Percentiles rank a stretch among this genome's conserved stretches.
These are phyloP conservation scores for Zaprionus africanus DNA, from an alignment of 1,140 invertebrate genomes.

Conservation along the genomic window DNA sequence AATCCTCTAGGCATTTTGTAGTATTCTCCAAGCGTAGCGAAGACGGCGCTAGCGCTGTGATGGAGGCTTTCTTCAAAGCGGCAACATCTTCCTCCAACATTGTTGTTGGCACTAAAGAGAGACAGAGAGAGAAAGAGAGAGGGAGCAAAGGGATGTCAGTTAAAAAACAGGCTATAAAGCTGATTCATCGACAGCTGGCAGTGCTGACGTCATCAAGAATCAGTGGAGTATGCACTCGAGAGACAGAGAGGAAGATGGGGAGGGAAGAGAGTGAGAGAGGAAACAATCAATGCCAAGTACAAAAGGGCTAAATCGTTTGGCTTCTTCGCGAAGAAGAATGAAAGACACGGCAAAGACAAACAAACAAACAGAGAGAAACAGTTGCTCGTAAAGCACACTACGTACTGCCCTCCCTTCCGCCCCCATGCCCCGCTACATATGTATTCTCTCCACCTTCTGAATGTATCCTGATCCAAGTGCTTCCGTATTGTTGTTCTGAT, in stretches of 20 bases:
- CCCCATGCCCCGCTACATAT: background rate
- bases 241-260: background rate
- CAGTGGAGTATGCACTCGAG: slow-evolving; percentile 9
- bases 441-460: background rate
- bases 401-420: background rate
- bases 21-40: background rate
- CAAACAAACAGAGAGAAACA: slow-evolving; percentile 9
- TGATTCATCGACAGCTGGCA: slow-evolving; percentile 10
- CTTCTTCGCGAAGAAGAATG: slow-evolving; percentile 16
- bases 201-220: slow-evolving; percentile 16
- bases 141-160: background rate
- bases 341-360: slow-evolving; percentile 10
- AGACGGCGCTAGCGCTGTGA: slow-evolving; percentile 3
- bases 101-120: slow-evolving; percentile 20
- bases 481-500: slow-evolving; percentile 23
- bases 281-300: slow-evolving; percentile 10
- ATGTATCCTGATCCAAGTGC: slow-evolving; percentile 27
- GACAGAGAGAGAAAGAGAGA: background rate
- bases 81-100: slow-evolving; percentile 30
- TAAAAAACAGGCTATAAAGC: slow-evolving; percentile 6
- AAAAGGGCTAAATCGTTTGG: slow-evolving; percentile 40
- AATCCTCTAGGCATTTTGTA: slow-evolving; percentile 6
- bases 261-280: background rate
- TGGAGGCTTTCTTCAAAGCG: slow-evolving; percentile 29
- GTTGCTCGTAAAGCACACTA: slow-evolving; percentile 2